Conservation (phyloP, 1,140 invertebrate genomes). For the Pentalonia nigronervosa region DNA sequence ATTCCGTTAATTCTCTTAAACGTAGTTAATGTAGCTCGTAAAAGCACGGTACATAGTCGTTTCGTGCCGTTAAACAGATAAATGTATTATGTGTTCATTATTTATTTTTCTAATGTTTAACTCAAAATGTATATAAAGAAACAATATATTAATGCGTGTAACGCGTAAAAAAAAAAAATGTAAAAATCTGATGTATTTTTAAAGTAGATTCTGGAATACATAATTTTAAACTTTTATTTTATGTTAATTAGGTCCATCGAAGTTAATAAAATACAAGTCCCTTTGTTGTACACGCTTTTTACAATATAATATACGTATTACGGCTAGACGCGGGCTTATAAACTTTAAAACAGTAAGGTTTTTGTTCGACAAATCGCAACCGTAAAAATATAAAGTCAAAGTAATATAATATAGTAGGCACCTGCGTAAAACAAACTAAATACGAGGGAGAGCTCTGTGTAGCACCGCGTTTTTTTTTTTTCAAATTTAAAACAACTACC, state of each 20-base stretch:
- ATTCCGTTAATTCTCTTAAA: background rate
- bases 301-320: background rate
- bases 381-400: background rate
- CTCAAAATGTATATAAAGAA: background rate
- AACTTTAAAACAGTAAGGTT: background rate
- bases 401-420: background rate
- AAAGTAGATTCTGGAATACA: background rate
- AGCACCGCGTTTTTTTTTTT: background rate
- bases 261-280: background rate
- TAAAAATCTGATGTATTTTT: background rate
- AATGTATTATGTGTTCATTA: background rate
- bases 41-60: background rate
- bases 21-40: background rate
- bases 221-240: constrained; percentile 1
- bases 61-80: background rate
- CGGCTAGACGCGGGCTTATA: background rate
- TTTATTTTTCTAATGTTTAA: background rate
- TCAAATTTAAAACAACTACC: background rate
- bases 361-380: background rate
- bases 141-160: background rate
- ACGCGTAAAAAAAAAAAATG: background rate
- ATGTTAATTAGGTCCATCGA: background rate
- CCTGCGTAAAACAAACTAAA: background rate
- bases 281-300: background rate
- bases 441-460: background rate